Evolutionary conservation across 2,113 vertebrate genomes (phyloP).

Genomic region (Fregata magnificens): DNA sequence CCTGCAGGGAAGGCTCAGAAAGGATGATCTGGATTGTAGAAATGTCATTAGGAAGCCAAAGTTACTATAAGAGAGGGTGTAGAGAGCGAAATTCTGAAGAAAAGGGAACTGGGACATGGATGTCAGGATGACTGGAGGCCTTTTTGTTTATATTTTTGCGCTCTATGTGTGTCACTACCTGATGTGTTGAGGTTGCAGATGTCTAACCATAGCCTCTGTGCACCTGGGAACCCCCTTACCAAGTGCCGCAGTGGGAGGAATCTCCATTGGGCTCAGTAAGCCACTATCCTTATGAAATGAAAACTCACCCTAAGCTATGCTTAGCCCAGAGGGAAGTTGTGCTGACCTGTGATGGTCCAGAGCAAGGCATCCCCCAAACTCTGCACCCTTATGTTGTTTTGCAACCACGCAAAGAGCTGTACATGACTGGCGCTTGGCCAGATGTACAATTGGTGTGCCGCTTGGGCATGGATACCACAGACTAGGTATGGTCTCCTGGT

Average conservation of each 20-base stretch:
- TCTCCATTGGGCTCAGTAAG: background rate
- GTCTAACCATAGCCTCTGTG: background rate
- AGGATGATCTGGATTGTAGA: background rate
- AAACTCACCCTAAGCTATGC: background rate
- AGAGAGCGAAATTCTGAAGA: background rate
- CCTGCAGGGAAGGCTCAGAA: background rate
- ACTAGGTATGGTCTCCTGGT: background rate
- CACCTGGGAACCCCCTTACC: background rate
- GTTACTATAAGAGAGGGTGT: background rate
- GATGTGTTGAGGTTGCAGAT: background rate
- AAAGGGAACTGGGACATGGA: background rate
- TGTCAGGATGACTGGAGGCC: background rate
- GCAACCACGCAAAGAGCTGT: background rate
- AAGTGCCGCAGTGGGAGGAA: background rate
- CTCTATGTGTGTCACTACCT: background rate
- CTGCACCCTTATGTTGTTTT: background rate
- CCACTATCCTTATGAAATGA: background rate
- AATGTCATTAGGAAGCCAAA: background rate
- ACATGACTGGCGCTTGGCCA: accelerated
- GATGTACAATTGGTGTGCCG: background rate
- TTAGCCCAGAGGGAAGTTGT: background rate
- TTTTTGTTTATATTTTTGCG: background rate
- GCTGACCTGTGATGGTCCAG: background rate
- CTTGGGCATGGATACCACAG: background rate
- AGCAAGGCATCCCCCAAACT: background rate